Evolutionary conservation across 2,888 invertebrate genomes (phyloP), one percentile per base, ranked within the genome.

Genomic region (Ellobium chinense): DNA sequence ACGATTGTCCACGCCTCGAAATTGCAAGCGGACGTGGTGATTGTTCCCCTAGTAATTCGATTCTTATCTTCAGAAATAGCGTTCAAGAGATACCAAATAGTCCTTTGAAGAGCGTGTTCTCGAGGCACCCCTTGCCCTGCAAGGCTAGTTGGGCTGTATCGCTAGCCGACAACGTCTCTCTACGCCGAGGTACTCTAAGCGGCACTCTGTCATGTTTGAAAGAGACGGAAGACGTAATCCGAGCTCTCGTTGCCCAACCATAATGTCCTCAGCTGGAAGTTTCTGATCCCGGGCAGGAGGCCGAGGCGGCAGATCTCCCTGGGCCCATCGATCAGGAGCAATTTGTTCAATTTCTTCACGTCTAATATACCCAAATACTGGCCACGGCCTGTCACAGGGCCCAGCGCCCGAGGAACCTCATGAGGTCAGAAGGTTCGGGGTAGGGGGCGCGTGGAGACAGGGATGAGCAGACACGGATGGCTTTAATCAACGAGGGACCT

Each of bases 31-130:
- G 60, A 77, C 36, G 29, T 14, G 60, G n/a, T 62, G 62, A 62
- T 63, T 78, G 70, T 70, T 58, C 58, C 24, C 39, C 24, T 29
- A 60, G 31, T 69, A 78, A 78, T 78, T 62, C 39, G 29, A 69
- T 78, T 78, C 34, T 68, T 68, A 36, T 58, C 37, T 66, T 68
- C 9, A 21, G 18, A 29, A 34, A 24, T 56, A 46, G 54, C 54
- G 65, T 65, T 63, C 75, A 75, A 31, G 65, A 63, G 63, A 75
- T 75, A 31, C 21, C 65, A 75, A 65, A 27, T 29, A 27, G 27
- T 73, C 24, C n/a, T n/a, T 46, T 75, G n/a, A 75, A 54, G 14
- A 18, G 27, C 27, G 39, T 18, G 27, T 3, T 73, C 3, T 62
- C 27, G 37, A 24, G 36, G 73, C 24, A 1, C 36, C 37, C 36